Percentiles rank a stretch among this genome's conserved stretches.
Conservation (phyloP, 2,888 invertebrate genomes). For the Geotrupes spiniger region DNA sequence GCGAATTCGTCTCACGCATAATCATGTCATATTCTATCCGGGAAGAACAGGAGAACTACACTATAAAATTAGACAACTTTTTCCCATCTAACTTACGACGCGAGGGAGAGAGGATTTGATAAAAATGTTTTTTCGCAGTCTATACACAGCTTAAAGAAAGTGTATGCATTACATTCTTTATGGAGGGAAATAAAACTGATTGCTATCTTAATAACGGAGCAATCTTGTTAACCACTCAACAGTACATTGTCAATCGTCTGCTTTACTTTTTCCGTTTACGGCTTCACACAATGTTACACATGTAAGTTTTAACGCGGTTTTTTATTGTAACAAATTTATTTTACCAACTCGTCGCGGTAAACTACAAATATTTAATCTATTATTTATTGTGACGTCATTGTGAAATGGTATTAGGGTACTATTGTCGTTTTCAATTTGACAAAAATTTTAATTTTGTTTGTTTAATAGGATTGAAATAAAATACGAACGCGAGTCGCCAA, state of each 20-base stretch:
- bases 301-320: no score
- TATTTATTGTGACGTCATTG: no score
- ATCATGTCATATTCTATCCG: conserved; percentile 47
- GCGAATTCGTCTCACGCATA: conserved; percentile 41
- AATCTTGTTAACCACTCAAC: conserved; percentile 51
- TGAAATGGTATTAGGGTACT: no score
- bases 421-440: no score
- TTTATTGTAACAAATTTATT: no score
- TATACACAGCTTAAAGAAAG: conserved; percentile 42
- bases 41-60: conserved; percentile 25
- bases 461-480: no score
- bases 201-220: conserved; percentile 52
- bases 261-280: conserved; percentile 29
- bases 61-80: conserved; percentile 27
- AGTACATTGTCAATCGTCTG: conserved; percentile 45
- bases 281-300: no score
- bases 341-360: no score
- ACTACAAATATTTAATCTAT: no score
- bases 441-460: no score
- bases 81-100: conserved; percentile 14
- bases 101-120: conserved; percentile 12
- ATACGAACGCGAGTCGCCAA: no score
- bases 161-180: conserved; percentile 50
- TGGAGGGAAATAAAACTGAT: conserved; percentile 51
- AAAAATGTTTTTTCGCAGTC: conserved; percentile 14